Evolutionary conservation across 2,888 invertebrate genomes (phyloP).

Genomic region (Erynnis tages): DNA sequence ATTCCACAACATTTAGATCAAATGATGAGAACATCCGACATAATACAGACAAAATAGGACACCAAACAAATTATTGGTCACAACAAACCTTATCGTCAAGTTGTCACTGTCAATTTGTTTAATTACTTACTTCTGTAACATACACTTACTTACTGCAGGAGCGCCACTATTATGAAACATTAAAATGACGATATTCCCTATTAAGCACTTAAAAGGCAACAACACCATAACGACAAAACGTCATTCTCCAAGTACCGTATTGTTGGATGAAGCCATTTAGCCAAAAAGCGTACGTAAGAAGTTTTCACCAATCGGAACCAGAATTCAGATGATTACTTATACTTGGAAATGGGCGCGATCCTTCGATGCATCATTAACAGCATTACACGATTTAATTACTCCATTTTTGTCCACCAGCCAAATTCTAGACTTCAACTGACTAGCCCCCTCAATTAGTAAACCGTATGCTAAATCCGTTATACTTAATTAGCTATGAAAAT

Average conservation of each 20-base stretch:
- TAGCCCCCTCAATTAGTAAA: not conserved
- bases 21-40: too few species aligned
- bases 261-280: conserved; percentile 76
- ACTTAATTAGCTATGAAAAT: conserved; percentile 12
- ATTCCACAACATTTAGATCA: too few species aligned
- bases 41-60: too few species aligned
- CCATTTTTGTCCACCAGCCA: conserved; percentile 43
- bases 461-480: not conserved
- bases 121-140: too few species aligned
- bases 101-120: too few species aligned
- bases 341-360: conserved; percentile 72
- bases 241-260: conserved; percentile 44
- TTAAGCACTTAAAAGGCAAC: conserved; percentile 11
- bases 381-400: conserved; percentile 71
- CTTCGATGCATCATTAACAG: conserved; percentile 72
- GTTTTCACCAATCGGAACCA: conserved; percentile 61
- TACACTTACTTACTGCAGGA: too few species aligned
- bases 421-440: conserved; percentile 31
- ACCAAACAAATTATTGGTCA: too few species aligned
- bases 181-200: conserved; percentile 2
- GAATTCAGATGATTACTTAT: conserved; percentile 76
- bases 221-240: conserved; percentile 33
- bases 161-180: conserved; percentile 1
- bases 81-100: too few species aligned
- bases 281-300: conserved; percentile 61